A percentile compares a stretch with the other conserved stretches of the same genome.
phyloP scores from a whole-genome alignment of 2,113 vertebrate genomes.

The Mirounga angustirostris region DNA sequence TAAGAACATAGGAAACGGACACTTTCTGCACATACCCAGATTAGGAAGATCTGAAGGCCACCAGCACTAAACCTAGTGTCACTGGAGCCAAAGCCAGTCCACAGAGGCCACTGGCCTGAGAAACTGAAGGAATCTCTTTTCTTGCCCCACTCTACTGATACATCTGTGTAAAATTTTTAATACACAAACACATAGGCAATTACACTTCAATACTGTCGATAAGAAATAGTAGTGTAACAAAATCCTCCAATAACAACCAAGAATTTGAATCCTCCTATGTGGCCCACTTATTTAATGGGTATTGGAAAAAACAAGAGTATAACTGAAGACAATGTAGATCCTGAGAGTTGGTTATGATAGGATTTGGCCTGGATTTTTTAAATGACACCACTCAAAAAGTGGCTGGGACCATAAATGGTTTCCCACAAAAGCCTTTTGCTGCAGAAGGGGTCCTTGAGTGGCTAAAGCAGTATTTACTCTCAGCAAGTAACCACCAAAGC shows the following conservation, averaged over 20 bases:
- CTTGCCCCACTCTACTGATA: not conserved
- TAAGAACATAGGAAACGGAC: not conserved
- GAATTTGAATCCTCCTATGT: not conserved
- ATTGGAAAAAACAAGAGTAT: not conserved
- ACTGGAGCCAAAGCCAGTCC: not conserved
- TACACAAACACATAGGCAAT: not conserved
- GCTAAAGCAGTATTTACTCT: not conserved
- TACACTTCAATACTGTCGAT: not conserved
- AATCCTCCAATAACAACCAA: not conserved
- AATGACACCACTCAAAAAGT: not conserved
- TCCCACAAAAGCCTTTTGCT: constrained; percentile 7
- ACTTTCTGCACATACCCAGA: not conserved
- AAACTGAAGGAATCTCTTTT: not conserved
- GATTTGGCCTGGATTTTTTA: not conserved
- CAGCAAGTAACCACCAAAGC: not conserved
- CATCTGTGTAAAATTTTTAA: not conserved
- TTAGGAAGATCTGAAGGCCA: not conserved
- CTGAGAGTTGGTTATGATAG: not conserved
- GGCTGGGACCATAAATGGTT: not conserved
- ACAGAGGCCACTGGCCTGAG: not conserved
- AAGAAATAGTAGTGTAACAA: not conserved
- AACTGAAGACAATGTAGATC: not conserved
- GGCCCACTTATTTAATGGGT: not conserved
- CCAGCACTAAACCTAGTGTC: not conserved
- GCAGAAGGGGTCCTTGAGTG: not conserved